phyloP scores from a whole-genome alignment of 2,888 invertebrate species.

The Ptychoptera albimana region DNA sequence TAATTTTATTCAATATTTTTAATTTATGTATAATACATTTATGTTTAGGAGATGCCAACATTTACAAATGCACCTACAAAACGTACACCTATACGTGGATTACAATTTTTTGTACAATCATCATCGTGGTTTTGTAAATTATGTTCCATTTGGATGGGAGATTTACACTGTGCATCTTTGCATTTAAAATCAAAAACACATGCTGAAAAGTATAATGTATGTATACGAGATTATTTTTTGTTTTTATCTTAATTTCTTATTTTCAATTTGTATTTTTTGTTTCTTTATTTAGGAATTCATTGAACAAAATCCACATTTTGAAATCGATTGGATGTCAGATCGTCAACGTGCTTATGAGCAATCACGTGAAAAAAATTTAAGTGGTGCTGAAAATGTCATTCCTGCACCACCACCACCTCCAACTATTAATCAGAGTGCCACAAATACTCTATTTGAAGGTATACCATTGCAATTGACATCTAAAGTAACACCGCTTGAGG shows the following conservation, averaged over 20 bases:
- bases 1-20: too few species aligned
- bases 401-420: constrained; percentile 23
- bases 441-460: constrained; percentile 9
- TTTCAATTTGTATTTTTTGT: background rate
- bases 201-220: constrained; percentile 59
- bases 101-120: constrained; percentile 76
- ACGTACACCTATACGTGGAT: constrained; percentile 68
- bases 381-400: constrained; percentile 19
- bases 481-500: constrained; percentile 2
- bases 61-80: constrained; percentile 56
- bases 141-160: constrained; percentile 77
- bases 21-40: background rate
- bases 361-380: constrained; percentile 12
- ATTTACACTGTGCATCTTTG: constrained; percentile 71
- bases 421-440: constrained; percentile 11
- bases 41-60: constrained; percentile 41
- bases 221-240: background rate
- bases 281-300: constrained; percentile 48
- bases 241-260: constrained; percentile 1
- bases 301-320: constrained; percentile 75
- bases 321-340: constrained; percentile 72
- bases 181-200: constrained; percentile 69
- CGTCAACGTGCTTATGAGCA: constrained; percentile 51
- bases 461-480: constrained; percentile 12
- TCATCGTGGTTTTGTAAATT: constrained; percentile 83